These are phyloP conservation scores for Clusia tigrina DNA, from an alignment of 2,888 invertebrate genomes.

Conservation along the genomic window DNA sequence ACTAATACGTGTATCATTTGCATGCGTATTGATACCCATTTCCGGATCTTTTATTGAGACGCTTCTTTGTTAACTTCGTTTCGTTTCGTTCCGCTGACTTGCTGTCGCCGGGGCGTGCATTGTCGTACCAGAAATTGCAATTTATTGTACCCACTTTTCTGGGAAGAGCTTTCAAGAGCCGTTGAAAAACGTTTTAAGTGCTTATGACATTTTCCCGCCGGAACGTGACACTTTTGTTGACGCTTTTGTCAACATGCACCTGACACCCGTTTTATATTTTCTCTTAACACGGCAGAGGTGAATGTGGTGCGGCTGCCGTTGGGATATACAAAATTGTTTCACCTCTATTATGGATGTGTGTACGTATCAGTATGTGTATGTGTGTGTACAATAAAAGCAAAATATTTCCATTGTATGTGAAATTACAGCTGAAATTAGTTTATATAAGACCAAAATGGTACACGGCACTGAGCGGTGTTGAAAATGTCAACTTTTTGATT, in stretches of 20 bases:
- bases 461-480: no score
- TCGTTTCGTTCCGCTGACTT: not conserved
- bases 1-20: constrained; percentile 17
- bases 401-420: no score
- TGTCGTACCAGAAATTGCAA: constrained; percentile 14
- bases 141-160: constrained; percentile 7
- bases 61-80: constrained; percentile 19
- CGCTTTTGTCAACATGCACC: constrained; percentile 6
- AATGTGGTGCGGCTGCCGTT: not conserved
- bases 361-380: not conserved
- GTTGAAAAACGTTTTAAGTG: not conserved
- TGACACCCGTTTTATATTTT: no score
- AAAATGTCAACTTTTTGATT: no score
- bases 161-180: not conserved
- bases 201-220: constrained; percentile 27
- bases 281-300: no score
- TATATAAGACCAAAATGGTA: no score
- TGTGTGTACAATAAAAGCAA: not conserved
- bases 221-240: constrained; percentile 38
- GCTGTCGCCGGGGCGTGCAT: not conserved
- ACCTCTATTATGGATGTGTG: not conserved
- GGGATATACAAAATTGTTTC: not conserved
- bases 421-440: no score
- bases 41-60: constrained; percentile 16
- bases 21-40: constrained; percentile 13